Evolutionary conservation across 2,888 invertebrate genomes (phyloP), one percentile per base, ranked within the genome.

Genomic region (Drosophila mulleri): DNA sequence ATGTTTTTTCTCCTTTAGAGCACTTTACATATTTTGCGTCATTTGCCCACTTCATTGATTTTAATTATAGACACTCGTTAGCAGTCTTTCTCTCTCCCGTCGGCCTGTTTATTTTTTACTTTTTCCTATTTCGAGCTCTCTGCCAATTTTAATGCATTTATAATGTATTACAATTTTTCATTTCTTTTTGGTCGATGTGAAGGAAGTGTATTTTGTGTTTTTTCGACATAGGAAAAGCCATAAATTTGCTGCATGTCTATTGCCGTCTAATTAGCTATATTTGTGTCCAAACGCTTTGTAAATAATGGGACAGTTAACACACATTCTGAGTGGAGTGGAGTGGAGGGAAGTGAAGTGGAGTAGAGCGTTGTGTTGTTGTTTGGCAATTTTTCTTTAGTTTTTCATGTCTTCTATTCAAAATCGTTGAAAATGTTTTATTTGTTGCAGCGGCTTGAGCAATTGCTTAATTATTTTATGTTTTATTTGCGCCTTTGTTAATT

Each of bases 401-500:
- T 68, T n/a, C 42, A 64, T 48, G 64, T 62, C 62, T 69, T 67
- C 47, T 69, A 41, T 60, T 44, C 32, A 20, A 78, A 65, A 62
- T 75, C 45, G 29, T 32, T 70, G 18, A 62, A 78, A 63, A 64
- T 41, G 16, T 52, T 48, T 65, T 41, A 56, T n/a, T 62, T 56
- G 54, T 53, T 66, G 56, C 35, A 50, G 32, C 53, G 53, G 54
- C 66, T 75, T 75, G 53, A 42, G 74, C 75, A 72, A 80, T 61
- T 68, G 54, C 64, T 72, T 64, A 62, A 80, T 72, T 78, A 64
- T 72, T 73, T 72, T 64, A 72, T 70, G 78, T 76, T 75, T 63
- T 60, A 69, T 78, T 82, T 84, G 66, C 67, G 71, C 73, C 71
- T 80, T 82, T 68, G 89, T 85, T 85, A 78, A 72, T 80, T 82